Percentiles rank a stretch among this genome's conserved stretches.
These are phyloP conservation scores for Syrphus vitripennis DNA, from an alignment of 2,888 invertebrate species.

Conservation along the genomic window DNA sequence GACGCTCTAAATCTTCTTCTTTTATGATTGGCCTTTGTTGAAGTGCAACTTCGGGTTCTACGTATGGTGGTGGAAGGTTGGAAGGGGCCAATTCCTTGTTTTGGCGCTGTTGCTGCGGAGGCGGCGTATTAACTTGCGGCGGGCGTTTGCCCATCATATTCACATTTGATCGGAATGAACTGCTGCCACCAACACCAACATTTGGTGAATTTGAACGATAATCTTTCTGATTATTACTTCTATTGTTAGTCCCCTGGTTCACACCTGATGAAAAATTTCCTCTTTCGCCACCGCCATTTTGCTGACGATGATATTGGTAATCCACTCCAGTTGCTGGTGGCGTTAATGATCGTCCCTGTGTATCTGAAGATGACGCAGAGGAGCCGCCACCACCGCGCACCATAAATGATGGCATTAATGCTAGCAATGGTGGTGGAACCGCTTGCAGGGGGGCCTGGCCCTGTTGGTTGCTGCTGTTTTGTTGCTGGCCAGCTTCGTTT, in stretches of 20 bases:
- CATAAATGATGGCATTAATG: conserved; percentile 91
- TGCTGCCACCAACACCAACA: conserved; percentile 33
- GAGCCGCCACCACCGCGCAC: conserved; percentile 75
- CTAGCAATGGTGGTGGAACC: conserved; percentile 86
- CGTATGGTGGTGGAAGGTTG: conserved; percentile 74
- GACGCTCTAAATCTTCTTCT: conserved; percentile 94
- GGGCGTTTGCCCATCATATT: conserved; percentile 78
- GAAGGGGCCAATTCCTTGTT: conserved; percentile 75
- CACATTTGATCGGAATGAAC: conserved; percentile 77
- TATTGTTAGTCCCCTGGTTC: conserved; percentile 54
- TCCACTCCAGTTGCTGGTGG: conserved; percentile 55
- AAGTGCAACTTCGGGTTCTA: conserved; percentile 84
- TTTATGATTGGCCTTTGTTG: conserved; percentile 93
- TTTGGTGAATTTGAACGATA: conserved; percentile 75
- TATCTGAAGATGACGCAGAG: conserved; percentile 63
- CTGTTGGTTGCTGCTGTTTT: conserved; percentile 80
- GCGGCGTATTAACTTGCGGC: conserved; percentile 74
- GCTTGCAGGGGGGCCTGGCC: conserved; percentile 82
- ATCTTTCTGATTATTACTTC: conserved; percentile 72
- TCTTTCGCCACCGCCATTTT: conserved; percentile 67
- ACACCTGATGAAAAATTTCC: conserved; percentile 54
- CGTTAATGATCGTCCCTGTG: conserved; percentile 60
- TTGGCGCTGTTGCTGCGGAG: conserved; percentile 73
- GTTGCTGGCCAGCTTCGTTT: conserved; percentile 78
- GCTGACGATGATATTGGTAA: conserved; percentile 70